These are phyloP conservation scores for Drosophila macrospina DNA, from an alignment of 2,888 invertebrate species.

Conservation along the genomic window DNA sequence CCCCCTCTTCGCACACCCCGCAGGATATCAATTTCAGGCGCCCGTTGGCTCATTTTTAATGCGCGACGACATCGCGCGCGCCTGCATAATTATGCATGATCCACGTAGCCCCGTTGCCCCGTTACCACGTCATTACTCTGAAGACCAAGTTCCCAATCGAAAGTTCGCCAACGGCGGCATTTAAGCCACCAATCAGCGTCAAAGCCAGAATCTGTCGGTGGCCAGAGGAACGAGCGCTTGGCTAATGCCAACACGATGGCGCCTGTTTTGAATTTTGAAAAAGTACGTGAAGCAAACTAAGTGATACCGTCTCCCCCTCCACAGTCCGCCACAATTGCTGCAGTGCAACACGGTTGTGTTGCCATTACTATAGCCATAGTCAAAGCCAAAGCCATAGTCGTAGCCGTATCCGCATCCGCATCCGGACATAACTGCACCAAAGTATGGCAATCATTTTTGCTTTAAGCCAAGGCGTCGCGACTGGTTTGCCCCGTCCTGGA, in stretches of 20 bases:
- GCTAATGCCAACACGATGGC: conserved; percentile 73
- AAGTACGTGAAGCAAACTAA: conserved; percentile 70
- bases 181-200: conserved; percentile 81
- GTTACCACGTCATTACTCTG: too few relatives aligned
- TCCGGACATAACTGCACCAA: conserved; percentile 69
- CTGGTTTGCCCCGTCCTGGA: conserved; percentile 51
- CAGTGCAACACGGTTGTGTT: conserved; percentile 43
- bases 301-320: not conserved
- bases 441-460: conserved; percentile 83
- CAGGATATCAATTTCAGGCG: conserved; percentile 71
- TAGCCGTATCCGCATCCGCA: conserved; percentile 13
- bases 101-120: conserved; percentile 5
- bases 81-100: conserved; percentile 76
- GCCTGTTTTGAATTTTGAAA: conserved; percentile 82
- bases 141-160: conserved; percentile 34
- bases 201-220: conserved; percentile 50
- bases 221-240: not conserved
- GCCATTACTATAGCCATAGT: too few relatives aligned
- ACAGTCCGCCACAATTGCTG: conserved; percentile 21
- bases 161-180: conserved; percentile 48
- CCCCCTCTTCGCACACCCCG: not conserved
- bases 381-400: conserved; percentile 7
- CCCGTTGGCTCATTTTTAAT: conserved; percentile 69
- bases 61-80: conserved; percentile 66
- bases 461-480: conserved; percentile 70